These are phyloP conservation scores for Odiellus spinosus DNA, from an alignment of 2,888 invertebrate species.

Conservation along the genomic window DNA sequence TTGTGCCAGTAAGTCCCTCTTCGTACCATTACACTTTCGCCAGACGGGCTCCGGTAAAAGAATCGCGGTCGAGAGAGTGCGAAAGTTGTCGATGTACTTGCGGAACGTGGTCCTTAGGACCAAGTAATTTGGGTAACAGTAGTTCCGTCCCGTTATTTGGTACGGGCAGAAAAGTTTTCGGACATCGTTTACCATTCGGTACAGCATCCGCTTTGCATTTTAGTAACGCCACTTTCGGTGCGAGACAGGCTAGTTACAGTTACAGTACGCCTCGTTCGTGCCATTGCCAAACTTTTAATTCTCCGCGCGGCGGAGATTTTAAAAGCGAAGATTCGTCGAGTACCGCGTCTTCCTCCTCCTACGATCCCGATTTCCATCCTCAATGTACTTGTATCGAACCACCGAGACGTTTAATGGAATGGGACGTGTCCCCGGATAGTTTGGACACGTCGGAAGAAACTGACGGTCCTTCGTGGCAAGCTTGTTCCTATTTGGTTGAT, in stretches of 20 bases:
- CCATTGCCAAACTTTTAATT: neutral
- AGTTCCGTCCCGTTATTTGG: neutral
- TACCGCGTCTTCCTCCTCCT: neutral
- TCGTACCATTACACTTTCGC: no score
- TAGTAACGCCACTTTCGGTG: neutral
- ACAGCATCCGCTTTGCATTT: neutral
- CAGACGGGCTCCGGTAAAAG: no score
- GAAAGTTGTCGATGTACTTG: conserved; percentile 25
- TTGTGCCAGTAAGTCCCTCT: no score
- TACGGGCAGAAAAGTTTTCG: no score
- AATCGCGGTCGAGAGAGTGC: no score
- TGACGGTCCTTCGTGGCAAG: neutral
- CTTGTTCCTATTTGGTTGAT: neutral
- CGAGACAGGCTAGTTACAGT: neutral
- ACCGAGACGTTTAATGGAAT: neutral
- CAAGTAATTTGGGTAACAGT: neutral
- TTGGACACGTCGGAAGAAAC: neutral
- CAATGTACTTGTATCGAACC: conserved; percentile 6
- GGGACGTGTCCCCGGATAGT: neutral
- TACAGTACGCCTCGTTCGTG: neutral
- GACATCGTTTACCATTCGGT: neutral
- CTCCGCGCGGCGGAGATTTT: neutral
- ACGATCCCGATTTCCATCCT: neutral
- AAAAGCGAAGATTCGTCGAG: neutral
- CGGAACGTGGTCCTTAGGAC: conserved; percentile 23